A percentile compares a stretch with the other conserved stretches of the same genome.
Conservation (phyloP, 2,113 vertebrate genomes). For the Larimichthys polyactis region DNA sequence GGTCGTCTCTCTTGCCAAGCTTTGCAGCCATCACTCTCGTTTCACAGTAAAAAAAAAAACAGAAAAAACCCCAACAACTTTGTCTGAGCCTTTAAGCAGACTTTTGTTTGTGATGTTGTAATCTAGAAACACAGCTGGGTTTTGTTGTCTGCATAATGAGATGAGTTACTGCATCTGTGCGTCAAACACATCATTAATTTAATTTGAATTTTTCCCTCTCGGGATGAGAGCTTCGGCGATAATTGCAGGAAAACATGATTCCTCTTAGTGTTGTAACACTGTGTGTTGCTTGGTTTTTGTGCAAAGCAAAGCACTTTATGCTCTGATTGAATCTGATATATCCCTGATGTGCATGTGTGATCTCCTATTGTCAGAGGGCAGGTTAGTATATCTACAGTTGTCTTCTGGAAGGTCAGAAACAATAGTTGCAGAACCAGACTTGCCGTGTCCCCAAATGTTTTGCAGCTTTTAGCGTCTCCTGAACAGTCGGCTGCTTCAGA, state of each 20-base stretch:
- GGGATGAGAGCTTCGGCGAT: conserved; percentile 6
- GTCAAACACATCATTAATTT: conserved; percentile 19
- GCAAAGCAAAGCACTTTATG: neutral
- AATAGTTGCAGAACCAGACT: neutral
- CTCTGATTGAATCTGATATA: conserved; percentile 21
- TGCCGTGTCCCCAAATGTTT: neutral
- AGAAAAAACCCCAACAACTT: neutral
- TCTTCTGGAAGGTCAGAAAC: conserved; percentile 26
- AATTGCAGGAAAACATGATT: conserved; percentile 7
- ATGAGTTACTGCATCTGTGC: neutral
- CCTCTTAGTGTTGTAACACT: neutral
- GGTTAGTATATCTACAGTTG: conserved; percentile 59
- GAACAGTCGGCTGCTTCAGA: neutral
- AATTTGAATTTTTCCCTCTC: neutral
- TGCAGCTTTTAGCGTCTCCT: conserved; percentile 17
- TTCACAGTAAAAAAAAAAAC: neutral
- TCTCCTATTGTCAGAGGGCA: conserved; percentile 43
- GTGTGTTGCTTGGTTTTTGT: neutral
- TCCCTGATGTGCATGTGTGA: conserved; percentile 39
- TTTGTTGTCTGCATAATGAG: conserved; percentile 21
- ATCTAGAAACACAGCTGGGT: conserved; percentile 20
- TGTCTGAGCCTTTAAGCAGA: neutral
- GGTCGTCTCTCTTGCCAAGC: neutral
- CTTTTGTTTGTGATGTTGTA: conserved; percentile 26
- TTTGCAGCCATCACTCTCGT: conserved; percentile 5